Evolutionary conservation across 2,113 vertebrate species (phyloP).

Genomic region (Perognathus longimembris): DNA sequence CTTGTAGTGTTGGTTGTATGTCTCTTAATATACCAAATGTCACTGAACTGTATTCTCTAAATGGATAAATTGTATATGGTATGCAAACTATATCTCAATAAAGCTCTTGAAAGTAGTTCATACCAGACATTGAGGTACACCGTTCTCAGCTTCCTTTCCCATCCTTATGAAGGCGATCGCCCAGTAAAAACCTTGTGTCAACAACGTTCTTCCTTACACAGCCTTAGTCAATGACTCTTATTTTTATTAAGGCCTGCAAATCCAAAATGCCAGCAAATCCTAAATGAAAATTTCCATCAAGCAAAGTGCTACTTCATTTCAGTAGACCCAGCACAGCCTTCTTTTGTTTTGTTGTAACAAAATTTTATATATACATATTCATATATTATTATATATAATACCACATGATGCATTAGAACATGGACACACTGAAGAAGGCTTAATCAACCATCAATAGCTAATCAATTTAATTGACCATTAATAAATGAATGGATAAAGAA

Average conservation of each 20-base stretch:
- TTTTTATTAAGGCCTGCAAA: conserved; percentile 8
- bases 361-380: background rate
- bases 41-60: background rate
- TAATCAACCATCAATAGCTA: background rate
- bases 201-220: background rate
- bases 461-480: background rate
- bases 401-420: background rate
- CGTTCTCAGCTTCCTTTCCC: background rate
- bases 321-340: background rate
- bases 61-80: background rate
- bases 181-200: conserved; percentile 22
- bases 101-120: background rate
- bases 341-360: background rate
- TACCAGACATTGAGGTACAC: background rate
- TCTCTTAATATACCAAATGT: background rate
- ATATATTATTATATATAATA: background rate
- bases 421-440: background rate
- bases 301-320: conserved; percentile 44
- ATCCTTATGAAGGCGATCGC: background rate
- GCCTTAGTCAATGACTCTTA: background rate
- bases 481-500: background rate
- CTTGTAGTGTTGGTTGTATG: background rate
- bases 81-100: conserved; percentile 1
- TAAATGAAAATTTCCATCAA: background rate
- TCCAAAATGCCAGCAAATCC: background rate